Evolutionary conservation across 2,888 invertebrate species (phyloP), one percentile per base, ranked within the genome.

Genomic region (Neoaliturus tenellus): DNA sequence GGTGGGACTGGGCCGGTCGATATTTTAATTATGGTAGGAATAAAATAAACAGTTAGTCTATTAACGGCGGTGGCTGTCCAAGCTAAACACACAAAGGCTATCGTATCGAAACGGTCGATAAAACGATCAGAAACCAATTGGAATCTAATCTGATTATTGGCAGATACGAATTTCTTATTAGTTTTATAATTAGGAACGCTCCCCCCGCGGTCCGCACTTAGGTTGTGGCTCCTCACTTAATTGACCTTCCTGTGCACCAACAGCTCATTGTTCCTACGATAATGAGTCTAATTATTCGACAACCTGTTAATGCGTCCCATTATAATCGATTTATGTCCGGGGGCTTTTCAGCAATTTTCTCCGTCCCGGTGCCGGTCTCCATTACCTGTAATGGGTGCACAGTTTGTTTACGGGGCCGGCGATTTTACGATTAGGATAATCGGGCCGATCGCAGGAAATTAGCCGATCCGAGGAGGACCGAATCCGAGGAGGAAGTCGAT

Each of bases 101-200:
- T 78, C 78, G 55, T 78, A 78, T 62, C 62, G 28, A 17, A 48
- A 75, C 51, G 51, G 33, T 20, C 78, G 75, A 75, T 75, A 75
- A 75, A 75, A 48, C 48, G 75, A 78, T 78, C 33, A 35, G 78
- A 78, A 78, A 78, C 78, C 78, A 78, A 78, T 78, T 78, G 73
- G 82, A 82, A 82, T 82, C 82, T 73, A 39, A 73, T 73, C 82
- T 73, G 51, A 73, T 73, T 71, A 71, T 73, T 73, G 82, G 41
- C 48, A 82, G 82, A 82, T 82, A 82, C 73, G 58, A 25, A 39
- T 55, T 73, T 82, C 82, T 82, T 82, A 69, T 82, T 82, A 82
- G 82, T 82, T 82, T 82, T 82, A 73, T 82, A 82, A 82, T 82
- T 82, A 82, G 48, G 82, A 41, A 39, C 71, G 39, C 28, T 69